Conservation (phyloP, 2,113 vertebrate genomes). For the Eclectus roratus region DNA sequence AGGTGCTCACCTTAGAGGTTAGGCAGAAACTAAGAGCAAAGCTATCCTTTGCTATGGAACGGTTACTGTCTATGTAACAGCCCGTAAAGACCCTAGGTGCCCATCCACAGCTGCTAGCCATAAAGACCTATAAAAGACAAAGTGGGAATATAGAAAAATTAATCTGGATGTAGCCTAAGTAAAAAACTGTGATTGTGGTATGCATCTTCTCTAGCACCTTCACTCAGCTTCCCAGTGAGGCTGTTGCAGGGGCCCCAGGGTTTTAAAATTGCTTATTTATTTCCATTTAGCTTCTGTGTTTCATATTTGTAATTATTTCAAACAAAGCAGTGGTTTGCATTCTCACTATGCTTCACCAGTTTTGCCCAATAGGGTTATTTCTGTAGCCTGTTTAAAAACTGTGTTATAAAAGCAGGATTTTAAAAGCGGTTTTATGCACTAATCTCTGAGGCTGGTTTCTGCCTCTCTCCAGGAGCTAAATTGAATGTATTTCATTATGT, state of each 20-base stretch:
- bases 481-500: not conserved
- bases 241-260: rapidly evolving
- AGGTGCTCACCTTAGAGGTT: rapidly evolving
- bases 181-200: rapidly evolving
- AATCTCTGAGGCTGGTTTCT: not conserved
- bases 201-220: rapidly evolving
- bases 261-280: not conserved
- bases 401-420: not conserved
- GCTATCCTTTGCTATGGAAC: not conserved
- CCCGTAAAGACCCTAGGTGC: too few species aligned
- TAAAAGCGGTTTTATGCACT: not conserved
- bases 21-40: not conserved
- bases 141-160: not conserved
- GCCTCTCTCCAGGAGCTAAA: not conserved
- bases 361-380: not conserved
- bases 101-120: not conserved
- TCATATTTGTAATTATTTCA: not conserved
- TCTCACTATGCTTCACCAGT: not conserved
- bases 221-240: rapidly evolving
- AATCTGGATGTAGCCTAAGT: rapidly evolving
- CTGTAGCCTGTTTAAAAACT: not conserved
- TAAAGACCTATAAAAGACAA: not conserved
- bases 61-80: not conserved
- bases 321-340: not conserved
- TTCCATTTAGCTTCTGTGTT: rapidly evolving